Evolutionary conservation across 1,140 invertebrate genomes (phyloP).

Genomic region (Trialeurodes vaporariorum): DNA sequence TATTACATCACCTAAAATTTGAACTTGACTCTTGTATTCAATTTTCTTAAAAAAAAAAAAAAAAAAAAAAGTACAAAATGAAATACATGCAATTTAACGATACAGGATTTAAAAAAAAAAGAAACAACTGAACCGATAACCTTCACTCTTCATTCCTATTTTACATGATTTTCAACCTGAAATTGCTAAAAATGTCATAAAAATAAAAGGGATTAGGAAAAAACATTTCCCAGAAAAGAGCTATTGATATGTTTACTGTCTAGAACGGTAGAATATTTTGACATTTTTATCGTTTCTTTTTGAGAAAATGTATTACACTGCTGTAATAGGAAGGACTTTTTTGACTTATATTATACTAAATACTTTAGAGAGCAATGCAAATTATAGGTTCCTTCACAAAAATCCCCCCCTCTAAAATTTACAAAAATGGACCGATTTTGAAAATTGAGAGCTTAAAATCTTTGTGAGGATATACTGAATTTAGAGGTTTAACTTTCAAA

Average conservation of each 20-base stretch:
- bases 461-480: too few species aligned
- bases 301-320: not conserved
- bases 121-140: not conserved
- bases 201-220: not conserved
- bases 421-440: too few species aligned
- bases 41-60: not conserved
- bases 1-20: not conserved
- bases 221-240: not conserved
- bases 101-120: not conserved
- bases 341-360: not conserved
- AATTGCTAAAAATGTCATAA: not conserved
- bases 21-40: not conserved
- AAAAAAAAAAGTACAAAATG: not conserved
- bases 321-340: not conserved
- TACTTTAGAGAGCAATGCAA: not conserved
- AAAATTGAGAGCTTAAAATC: too few species aligned
- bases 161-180: not conserved
- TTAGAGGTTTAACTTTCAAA: too few species aligned
- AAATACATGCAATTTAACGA: not conserved
- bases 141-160: not conserved
- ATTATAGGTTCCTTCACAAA: too few species aligned
- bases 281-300: not conserved
- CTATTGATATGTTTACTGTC: constrained; percentile 1
- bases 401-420: too few species aligned
- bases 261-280: not conserved